Conservation (phyloP, 2,113 vertebrate genomes). For the Eretmodus cyanostictus region DNA sequence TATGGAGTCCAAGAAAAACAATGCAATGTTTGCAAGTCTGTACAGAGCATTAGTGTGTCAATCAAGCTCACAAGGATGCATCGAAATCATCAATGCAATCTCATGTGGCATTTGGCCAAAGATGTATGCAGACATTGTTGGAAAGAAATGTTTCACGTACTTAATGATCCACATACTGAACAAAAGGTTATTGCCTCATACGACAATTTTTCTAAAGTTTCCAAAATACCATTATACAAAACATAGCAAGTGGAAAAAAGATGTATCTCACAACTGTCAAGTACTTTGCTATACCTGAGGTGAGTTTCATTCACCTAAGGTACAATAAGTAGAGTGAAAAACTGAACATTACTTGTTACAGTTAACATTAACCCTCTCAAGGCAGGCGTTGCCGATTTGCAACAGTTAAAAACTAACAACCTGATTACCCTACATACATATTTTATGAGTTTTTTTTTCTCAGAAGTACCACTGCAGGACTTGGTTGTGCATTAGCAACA, state of each 20-base stretch:
- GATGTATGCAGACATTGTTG: background rate
- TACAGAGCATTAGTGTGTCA: background rate
- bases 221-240: background rate
- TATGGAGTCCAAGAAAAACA: background rate
- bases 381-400: background rate
- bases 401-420: background rate
- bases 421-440: background rate
- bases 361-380: background rate
- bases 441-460: fast-evolving
- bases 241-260: fast-evolving
- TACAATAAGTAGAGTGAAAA: background rate
- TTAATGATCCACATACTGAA: background rate
- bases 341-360: background rate
- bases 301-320: background rate
- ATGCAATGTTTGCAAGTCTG: background rate
- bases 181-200: background rate
- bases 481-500: background rate
- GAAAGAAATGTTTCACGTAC: background rate
- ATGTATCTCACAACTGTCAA: background rate
- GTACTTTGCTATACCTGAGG: background rate
- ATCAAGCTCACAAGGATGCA: fast-evolving
- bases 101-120: background rate
- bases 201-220: background rate
- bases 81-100: background rate
- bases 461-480: background rate